Evolutionary conservation across 1,140 invertebrate genomes (phyloP).

Genomic region (Ectropis grisescens): DNA sequence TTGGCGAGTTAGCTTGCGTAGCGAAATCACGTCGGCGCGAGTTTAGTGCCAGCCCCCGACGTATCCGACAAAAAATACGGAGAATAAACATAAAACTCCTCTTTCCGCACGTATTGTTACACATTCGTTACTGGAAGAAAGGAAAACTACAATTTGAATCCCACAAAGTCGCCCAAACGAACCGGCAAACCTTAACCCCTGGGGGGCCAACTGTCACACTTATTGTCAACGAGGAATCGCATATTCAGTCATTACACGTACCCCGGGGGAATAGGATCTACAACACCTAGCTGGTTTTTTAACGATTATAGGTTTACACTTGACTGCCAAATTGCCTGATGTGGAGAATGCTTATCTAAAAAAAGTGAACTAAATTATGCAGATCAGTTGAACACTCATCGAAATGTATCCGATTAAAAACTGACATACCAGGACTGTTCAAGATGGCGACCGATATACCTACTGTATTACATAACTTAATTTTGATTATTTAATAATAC

Average conservation of each 20-base stretch:
- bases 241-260: conserved; percentile 13
- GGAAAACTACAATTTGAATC: conserved; percentile 55
- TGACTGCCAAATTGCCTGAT: no score
- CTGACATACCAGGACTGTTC: no score
- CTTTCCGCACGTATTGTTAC: conserved; percentile 58
- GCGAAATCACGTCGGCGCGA: conserved; percentile 48
- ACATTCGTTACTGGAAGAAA: conserved; percentile 49
- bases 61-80: conserved; percentile 37
- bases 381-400: no score
- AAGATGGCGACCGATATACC: no score
- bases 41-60: conserved; percentile 33
- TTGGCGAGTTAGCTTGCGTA: conserved; percentile 50
- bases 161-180: conserved; percentile 51
- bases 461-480: no score
- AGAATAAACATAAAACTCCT: conserved; percentile 37
- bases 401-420: no score
- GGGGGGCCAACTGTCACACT: conserved; percentile 37
- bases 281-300: no score
- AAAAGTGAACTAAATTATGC: no score
- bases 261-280: conserved; percentile 9
- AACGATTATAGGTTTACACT: no score
- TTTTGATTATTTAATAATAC: no score
- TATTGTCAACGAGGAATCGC: conserved; percentile 17
- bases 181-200: conserved; percentile 42
- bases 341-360: no score